These are phyloP conservation scores for Cepaea hortensis DNA, from an alignment of 2,888 invertebrate genomes.

Conservation along the genomic window DNA sequence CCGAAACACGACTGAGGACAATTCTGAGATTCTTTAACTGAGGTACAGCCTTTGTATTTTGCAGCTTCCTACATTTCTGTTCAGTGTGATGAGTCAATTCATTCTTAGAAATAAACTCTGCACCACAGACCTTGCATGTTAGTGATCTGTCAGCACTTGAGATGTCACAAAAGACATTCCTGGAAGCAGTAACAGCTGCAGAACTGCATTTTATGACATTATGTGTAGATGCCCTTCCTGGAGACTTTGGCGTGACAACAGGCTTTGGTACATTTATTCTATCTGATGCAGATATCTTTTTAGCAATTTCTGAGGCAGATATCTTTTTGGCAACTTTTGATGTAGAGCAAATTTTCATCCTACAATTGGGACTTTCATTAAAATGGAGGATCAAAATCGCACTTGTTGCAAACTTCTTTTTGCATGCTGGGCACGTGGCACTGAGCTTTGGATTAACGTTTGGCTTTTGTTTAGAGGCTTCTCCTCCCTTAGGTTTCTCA, in stretches of 20 bases:
- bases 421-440: slow-evolving; percentile 9
- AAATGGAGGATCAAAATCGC: slow-evolving; percentile 21
- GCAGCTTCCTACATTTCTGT: too few species aligned
- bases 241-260: not conserved
- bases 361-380: slow-evolving; percentile 12
- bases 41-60: too few species aligned
- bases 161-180: too few species aligned
- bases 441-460: not conserved
- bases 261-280: not conserved
- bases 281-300: not conserved
- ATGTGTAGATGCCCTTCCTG: not conserved
- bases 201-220: not conserved
- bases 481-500: not conserved
- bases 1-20: too few species aligned
- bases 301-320: not conserved
- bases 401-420: slow-evolving; percentile 23
- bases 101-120: too few species aligned
- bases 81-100: too few species aligned
- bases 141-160: too few species aligned
- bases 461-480: not conserved
- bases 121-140: too few species aligned
- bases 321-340: not conserved
- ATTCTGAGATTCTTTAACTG: too few species aligned
- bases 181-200: too few species aligned
- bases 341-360: not conserved